Conservation (phyloP, 1,140 invertebrate species). For the Saccostrea glomerata region DNA sequence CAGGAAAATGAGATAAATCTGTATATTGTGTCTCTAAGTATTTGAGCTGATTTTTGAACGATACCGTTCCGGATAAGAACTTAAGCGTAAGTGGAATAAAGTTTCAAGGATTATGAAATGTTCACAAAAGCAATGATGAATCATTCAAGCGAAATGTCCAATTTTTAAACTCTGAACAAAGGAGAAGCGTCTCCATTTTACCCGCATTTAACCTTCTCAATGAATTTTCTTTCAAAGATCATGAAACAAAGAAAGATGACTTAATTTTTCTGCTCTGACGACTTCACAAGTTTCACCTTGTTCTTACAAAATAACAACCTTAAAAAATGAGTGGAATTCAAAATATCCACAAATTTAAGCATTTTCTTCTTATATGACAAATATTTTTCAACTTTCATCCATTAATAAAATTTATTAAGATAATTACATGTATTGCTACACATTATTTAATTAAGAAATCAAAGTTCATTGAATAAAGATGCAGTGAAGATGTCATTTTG, state of each 20-base stretch:
- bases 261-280: not conserved
- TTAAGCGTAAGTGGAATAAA: conserved; percentile 11
- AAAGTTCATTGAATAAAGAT: not conserved
- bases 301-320: not conserved
- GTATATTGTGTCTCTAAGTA: conserved; percentile 6
- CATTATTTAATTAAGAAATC: not conserved
- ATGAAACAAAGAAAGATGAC: not conserved
- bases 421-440: too few relatives aligned
- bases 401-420: too few relatives aligned
- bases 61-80: conserved; percentile 21
- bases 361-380: too few relatives aligned
- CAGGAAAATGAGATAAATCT: conserved; percentile 6
- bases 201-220: conserved; percentile 10
- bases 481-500: not conserved
- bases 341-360: too few relatives aligned
- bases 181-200: not conserved
- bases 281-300: not conserved
- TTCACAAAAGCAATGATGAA: conserved; percentile 20
- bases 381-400: too few relatives aligned
- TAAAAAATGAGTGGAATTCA: not conserved
- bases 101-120: conserved; percentile 27
- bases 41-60: conserved; percentile 33
- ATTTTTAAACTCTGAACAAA: not conserved
- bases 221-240: not conserved
- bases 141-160: conserved; percentile 17